Base-by-base conservation (phyloP, 2,888 invertebrate species). In the Apotomis capreana region DNA sequence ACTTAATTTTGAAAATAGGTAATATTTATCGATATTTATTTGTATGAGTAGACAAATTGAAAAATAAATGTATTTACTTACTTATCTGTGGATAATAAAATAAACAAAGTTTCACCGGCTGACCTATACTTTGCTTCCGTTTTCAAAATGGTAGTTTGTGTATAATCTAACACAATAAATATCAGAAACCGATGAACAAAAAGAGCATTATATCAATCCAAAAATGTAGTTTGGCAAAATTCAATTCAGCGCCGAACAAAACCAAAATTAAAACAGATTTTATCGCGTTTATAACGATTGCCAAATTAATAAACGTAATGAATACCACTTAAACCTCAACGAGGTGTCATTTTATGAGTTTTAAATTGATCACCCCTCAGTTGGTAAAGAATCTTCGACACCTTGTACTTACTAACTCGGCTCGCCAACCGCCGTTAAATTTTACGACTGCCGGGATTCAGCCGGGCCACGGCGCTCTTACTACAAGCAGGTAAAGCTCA, bases 371-470 rank as follows among this genome's bases (percentile, higher is more conserved):
- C 51, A 58, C 63, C 57, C 63, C 40, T 52, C 64, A 26, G 64
- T 54, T 59, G 55, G 46, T 65, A 49, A 60, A 60, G 58, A 57
- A 49, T 65, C 65, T 65, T 65, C 54, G 49, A 67, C 70, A 71
- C 67, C 67, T 68, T 40, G 60, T 40, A 67, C 40, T 63, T 40
- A 67, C 40, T 63, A 51, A 67, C 67, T 71, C 54, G 55, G 40
- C 49, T 58, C 51, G 40, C 59, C 51, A 59, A 59, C 61, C 26
- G 68, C 44, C 62, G 52, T 72, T n/a, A 72, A 72, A 72, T 72
- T 72, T 72, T 72, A 72, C 46, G 68, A 68, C 63, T 61, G 60
- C 12, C 59, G n/a, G 6, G 70, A 65, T 37, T 62, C 37, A 15
- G 51, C 26, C 61, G 51, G 12, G 44, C 13, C 15, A 8, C 8